phyloP scores from a whole-genome alignment of 1,140 invertebrate genomes.

The Cardiocondyla obscurior region DNA sequence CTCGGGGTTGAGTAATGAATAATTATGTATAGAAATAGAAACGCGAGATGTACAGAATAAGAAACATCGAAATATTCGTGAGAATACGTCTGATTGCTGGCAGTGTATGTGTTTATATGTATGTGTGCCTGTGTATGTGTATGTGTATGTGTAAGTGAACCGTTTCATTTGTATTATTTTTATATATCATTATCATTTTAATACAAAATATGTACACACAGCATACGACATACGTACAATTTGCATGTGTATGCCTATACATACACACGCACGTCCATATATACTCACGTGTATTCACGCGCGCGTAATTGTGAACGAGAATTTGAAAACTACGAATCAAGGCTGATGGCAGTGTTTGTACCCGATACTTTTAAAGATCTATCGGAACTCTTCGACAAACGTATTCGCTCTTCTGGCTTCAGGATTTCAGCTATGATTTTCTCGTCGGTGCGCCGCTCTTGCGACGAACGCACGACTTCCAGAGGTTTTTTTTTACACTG shows the following conservation, averaged over 20 bases:
- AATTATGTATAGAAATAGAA: neutral
- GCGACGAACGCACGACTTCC: constrained; percentile 23
- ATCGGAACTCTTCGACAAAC: constrained; percentile 78
- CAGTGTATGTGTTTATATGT: constrained; percentile 1
- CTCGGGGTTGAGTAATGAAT: constrained; percentile 2
- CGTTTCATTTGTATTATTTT: constrained; percentile 77
- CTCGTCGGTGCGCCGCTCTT: constrained; percentile 76
- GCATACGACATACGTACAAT: constrained; percentile 13
- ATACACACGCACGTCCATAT: constrained; percentile 8
- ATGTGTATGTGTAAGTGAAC: constrained; percentile 35
- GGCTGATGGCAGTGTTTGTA: constrained; percentile 82
- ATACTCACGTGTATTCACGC: neutral
- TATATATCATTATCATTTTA: constrained; percentile 74
- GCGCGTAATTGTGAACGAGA: constrained; percentile 60
- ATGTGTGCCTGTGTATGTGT: constrained; percentile 60
- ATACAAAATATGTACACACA: constrained; percentile 82
- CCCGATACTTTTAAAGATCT: constrained; percentile 80
- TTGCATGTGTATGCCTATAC: no score
- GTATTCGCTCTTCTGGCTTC: constrained; percentile 77
- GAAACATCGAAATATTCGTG: constrained; percentile 15
- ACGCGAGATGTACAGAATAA: neutral
- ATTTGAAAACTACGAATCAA: constrained; percentile 79
- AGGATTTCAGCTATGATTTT: constrained; percentile 81
- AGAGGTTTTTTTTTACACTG: constrained; percentile 57
- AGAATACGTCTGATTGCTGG: constrained; percentile 25